A percentile compares a stretch with the other conserved stretches of the same genome.
Evolutionary conservation across 2,113 vertebrate species (phyloP).

Genomic region (Hippocampus comes): DNA sequence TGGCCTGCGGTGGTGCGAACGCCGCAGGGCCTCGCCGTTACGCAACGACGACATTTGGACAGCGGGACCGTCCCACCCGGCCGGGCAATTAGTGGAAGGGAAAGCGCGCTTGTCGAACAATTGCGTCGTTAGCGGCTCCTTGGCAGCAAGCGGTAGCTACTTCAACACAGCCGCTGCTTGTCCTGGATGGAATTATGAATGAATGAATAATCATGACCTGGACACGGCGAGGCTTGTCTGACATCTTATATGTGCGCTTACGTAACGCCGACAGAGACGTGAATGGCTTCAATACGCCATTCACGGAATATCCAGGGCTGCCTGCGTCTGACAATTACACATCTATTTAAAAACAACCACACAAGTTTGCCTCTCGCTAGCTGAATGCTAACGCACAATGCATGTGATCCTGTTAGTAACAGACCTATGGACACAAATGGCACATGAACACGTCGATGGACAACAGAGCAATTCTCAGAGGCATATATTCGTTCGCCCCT

Average conservation of each 20-base stretch:
- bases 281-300: background rate
- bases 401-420: too few species aligned
- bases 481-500: too few species aligned
- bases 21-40: constrained; percentile 63
- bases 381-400: too few species aligned
- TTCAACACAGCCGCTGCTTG: constrained; percentile 29
- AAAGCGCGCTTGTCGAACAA: constrained; percentile 67
- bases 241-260: constrained; percentile 24
- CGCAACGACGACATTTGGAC: constrained; percentile 52
- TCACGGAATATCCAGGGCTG: background rate
- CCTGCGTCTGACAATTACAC: too few species aligned
- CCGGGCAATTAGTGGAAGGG: constrained; percentile 51
- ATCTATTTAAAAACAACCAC: too few species aligned
- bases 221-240: constrained; percentile 26
- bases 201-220: constrained; percentile 15
- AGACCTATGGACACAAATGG: too few species aligned
- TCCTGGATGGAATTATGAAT: constrained; percentile 15
- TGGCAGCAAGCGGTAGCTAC: constrained; percentile 41
- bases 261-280: constrained; percentile 12
- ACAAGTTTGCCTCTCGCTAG: too few species aligned
- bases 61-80: constrained; percentile 44
- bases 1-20: constrained; percentile 37
- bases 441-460: too few species aligned
- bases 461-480: too few species aligned
- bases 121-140: constrained; percentile 33